phyloP scores from a whole-genome alignment of 2,888 invertebrate species.

The Sarcophaga caerulescens region DNA sequence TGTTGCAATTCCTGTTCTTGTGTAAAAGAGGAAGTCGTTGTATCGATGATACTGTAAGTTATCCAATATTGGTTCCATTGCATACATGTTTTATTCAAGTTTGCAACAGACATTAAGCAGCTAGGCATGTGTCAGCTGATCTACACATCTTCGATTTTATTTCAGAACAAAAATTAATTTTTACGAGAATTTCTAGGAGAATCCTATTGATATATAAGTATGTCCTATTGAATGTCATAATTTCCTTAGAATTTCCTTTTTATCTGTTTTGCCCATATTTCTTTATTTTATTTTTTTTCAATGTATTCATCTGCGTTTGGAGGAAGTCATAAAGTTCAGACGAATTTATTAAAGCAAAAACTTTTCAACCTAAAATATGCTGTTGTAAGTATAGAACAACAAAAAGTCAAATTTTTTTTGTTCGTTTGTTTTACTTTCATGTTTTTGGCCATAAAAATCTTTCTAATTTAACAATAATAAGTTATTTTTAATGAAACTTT shows the following conservation, averaged over 20 bases:
- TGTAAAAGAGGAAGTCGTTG: too few relatives aligned
- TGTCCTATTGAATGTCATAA: too few relatives aligned
- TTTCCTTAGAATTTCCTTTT: neutral
- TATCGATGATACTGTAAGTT: too few relatives aligned
- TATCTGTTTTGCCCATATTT: neutral
- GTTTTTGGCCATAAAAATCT: constrained; percentile 46
- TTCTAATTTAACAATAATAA: constrained; percentile 52
- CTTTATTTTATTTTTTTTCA: neutral
- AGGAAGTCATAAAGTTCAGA: neutral
- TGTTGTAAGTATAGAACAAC: neutral
- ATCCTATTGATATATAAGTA: too few relatives aligned
- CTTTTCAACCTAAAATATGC: constrained; percentile 24
- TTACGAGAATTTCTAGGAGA: too few relatives aligned
- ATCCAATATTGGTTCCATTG: too few relatives aligned
- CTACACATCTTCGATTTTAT: too few relatives aligned
- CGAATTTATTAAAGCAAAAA: constrained; percentile 9
- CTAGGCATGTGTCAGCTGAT: too few relatives aligned
- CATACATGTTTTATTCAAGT: too few relatives aligned
- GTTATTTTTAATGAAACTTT: constrained; percentile 51
- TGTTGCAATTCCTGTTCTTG: too few relatives aligned
- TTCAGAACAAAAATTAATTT: too few relatives aligned
- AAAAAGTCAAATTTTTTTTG: constrained; percentile 18
- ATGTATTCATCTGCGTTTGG: neutral
- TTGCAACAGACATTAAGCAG: too few relatives aligned
- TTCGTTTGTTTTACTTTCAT: constrained; percentile 33